Conservation (phyloP, 2,888 invertebrate genomes). For the Drosophila gaucha region DNA sequence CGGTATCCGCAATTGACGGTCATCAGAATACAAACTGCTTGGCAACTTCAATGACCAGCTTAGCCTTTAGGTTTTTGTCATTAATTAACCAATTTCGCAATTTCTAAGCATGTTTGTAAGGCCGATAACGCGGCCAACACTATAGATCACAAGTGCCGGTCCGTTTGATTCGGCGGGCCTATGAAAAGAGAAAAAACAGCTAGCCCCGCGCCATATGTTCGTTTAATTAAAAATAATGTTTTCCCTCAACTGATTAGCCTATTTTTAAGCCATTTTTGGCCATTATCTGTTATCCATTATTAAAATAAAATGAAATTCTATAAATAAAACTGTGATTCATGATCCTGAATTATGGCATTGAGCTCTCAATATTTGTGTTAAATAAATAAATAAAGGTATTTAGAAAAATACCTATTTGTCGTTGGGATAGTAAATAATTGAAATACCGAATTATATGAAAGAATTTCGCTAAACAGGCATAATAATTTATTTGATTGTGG, state of each 20-base stretch:
- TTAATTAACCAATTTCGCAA: constrained; percentile 41
- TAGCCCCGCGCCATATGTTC: constrained; percentile 37
- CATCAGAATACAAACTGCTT: constrained; percentile 20
- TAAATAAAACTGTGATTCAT: constrained; percentile 46
- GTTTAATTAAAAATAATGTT: constrained; percentile 63
- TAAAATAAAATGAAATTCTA: constrained; percentile 36
- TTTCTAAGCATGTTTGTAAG: constrained; percentile 39
- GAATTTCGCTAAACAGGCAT: neutral
- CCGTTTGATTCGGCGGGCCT: constrained; percentile 1
- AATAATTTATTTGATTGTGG: neutral
- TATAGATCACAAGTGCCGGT: constrained; percentile 53
- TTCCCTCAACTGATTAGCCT: constrained; percentile 28
- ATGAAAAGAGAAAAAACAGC: constrained; percentile 27
- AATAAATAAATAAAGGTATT: neutral
- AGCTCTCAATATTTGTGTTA: neutral
- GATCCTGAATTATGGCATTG: too few species aligned
- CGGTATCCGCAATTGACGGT: constrained; percentile 8
- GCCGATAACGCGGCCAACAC: constrained; percentile 27
- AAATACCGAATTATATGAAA: neutral
- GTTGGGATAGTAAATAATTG: neutral
- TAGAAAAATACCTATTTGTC: neutral
- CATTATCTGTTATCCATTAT: constrained; percentile 38
- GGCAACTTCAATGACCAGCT: constrained; percentile 19
- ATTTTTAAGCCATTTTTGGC: constrained; percentile 23
- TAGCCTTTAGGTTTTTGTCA: constrained; percentile 22